A percentile compares a stretch with the other conserved stretches of the same genome.
These are phyloP conservation scores for Harpalus rufipes DNA, from an alignment of 2,888 invertebrate species.

Conservation along the genomic window DNA sequence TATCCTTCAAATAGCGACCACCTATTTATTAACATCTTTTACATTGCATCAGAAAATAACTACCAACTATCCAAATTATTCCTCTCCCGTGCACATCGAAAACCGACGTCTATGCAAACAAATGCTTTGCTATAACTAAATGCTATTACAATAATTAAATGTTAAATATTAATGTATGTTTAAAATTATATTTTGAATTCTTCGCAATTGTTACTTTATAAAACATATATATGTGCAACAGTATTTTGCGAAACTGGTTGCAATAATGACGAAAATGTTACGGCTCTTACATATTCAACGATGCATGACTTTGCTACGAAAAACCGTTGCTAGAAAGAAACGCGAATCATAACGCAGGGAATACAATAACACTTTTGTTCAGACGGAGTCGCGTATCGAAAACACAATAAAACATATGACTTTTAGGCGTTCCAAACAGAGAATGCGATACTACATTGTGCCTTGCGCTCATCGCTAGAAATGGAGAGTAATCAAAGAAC, in stretches of 20 bases:
- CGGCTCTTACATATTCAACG: conserved; percentile 48
- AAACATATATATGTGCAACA: neutral
- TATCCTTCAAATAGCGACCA: no score
- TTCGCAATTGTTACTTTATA: neutral
- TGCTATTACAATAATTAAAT: no score
- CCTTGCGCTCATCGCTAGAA: neutral
- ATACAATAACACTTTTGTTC: conserved; percentile 47
- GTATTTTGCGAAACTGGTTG: neutral
- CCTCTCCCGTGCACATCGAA: no score
- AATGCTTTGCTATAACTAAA: no score
- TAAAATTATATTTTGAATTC: neutral
- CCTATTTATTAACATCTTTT: no score
- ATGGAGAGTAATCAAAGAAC: conserved; percentile 57
- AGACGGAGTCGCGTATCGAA: conserved; percentile 43
- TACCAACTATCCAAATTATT: no score
- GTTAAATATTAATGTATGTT: neutral
- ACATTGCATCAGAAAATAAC: no score
- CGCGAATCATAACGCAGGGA: conserved; percentile 43
- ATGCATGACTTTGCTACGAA: conserved; percentile 20
- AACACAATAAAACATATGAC: conserved; percentile 52
- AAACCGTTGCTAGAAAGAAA: conserved; percentile 12
- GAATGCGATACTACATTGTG: conserved; percentile 7
- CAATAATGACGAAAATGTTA: conserved; percentile 37
- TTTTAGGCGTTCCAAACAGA: conserved; percentile 34
- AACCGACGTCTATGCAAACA: no score